Base-by-base conservation (phyloP, 2,888 invertebrate genomes). In the Pheosia gnoma region DNA sequence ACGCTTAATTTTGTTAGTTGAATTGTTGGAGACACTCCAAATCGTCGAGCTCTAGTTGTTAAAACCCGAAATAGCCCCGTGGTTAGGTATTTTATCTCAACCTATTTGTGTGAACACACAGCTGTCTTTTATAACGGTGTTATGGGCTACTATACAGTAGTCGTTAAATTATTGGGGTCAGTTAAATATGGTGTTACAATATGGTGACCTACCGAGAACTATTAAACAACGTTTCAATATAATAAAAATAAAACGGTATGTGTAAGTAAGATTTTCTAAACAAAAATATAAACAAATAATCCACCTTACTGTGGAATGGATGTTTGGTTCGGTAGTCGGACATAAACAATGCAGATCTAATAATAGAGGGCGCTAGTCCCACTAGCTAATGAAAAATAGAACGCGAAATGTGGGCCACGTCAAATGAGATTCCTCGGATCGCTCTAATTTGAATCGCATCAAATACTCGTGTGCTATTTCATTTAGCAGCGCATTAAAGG, bases 311-410 rank as follows among this genome's bases (percentile, higher is more conserved):
- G 78, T 75, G 65, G 64, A 62, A 75, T 80, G 78, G 77, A 82
- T 80, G 79, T 83, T 82, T 85, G 84, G 25, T 25, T 85, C 84
- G 83, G 84, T 82, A 84, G 84, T 75, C 80, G 74, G 80, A 82
- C 82, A 89, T 90, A 89, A 90, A 92, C 89, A 91, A 89, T 87
- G 86, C 82, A 81, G 81, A 83, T 88, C 89, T 93, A 93, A 86
- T 87, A 85, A 90, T 91, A 92, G 90, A 89, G 81, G 85, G 84
- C 88, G 88, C 80, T 86, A 82, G 84, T 81, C 79, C 76, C 25
- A 25, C 2, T 79, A 75, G 77, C 78, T 71, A 80, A 73, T 79
- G 84, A 84, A 86, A 93, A 89, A 91, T 92, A 90, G 91, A 90
- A 85, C 90, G 76, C 81, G 81, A 79, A 84, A 91, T 90, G 85